These are phyloP conservation scores for Alauda arvensis DNA, from an alignment of 2,797 vertebrate species.

Conservation along the genomic window DNA sequence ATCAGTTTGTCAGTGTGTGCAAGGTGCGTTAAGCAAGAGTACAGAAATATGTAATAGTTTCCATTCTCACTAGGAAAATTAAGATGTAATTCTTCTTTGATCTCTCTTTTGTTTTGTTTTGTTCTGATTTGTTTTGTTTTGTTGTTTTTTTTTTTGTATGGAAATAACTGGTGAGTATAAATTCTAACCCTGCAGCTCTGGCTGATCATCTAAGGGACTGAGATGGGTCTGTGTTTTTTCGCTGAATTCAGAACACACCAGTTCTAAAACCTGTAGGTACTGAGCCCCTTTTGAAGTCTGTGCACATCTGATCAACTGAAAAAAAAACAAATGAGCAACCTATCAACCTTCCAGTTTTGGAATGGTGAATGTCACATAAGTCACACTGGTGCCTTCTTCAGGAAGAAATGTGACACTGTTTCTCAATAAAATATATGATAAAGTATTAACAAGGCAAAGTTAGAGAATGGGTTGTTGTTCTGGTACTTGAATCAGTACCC, in stretches of 20 bases:
- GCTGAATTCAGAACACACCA: background rate
- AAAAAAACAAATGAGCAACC: background rate
- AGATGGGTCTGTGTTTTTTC: background rate
- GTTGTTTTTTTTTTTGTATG: background rate
- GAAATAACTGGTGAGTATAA: background rate
- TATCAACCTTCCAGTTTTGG: background rate
- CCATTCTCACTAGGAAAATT: background rate
- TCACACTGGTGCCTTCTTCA: background rate
- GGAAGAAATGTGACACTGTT: background rate
- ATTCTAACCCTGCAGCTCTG: background rate
- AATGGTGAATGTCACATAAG: background rate
- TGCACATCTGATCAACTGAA: background rate
- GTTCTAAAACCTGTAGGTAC: background rate
- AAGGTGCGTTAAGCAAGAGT: conserved; percentile 57
- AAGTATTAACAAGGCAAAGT: background rate
- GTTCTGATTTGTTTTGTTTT: too few relatives aligned
- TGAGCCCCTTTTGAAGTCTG: background rate
- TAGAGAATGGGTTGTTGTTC: background rate
- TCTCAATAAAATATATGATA: background rate
- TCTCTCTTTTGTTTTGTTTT: background rate
- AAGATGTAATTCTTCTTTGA: background rate
- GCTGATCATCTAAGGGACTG: background rate
- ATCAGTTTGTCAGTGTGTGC: conserved; percentile 86
- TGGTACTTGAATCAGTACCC: background rate
- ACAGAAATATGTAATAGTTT: background rate